Conservation (phyloP, 2,888 invertebrate species). For the Empis stercorea region DNA sequence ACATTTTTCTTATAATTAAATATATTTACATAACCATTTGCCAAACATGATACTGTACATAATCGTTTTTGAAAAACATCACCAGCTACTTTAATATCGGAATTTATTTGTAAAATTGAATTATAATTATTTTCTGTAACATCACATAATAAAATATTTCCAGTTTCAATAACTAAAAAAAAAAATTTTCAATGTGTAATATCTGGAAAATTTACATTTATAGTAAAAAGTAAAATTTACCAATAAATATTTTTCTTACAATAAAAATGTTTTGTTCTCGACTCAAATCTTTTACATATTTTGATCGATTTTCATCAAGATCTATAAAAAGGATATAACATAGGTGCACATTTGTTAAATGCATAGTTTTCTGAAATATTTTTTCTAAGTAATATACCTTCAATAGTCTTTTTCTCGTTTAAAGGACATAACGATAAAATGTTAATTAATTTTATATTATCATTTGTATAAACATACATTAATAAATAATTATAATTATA, state of each 20-base stretch:
- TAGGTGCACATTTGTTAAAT: too few species aligned
- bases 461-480: conserved; percentile 41
- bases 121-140: conserved; percentile 37
- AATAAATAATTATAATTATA: conserved; percentile 45
- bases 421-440: neutral
- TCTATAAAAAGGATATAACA: too few species aligned
- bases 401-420: neutral
- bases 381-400: too few species aligned
- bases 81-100: conserved; percentile 34
- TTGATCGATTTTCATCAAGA: neutral
- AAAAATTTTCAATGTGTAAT: neutral
- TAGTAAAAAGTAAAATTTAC: conserved; percentile 28
- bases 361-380: too few species aligned
- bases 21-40: neutral
- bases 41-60: conserved; percentile 13
- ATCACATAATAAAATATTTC: conserved; percentile 40
- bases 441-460: neutral
- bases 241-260: conserved; percentile 43
- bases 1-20: conserved; percentile 3
- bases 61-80: conserved; percentile 43
- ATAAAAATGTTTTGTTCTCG: conserved; percentile 36
- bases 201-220: neutral
- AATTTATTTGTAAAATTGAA: conserved; percentile 35
- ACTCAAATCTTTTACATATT: conserved; percentile 38
- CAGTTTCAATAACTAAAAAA: conserved; percentile 34